These are phyloP conservation scores for Ptychoptera albimana DNA, from an alignment of 2,888 invertebrate genomes.

Conservation along the genomic window DNA sequence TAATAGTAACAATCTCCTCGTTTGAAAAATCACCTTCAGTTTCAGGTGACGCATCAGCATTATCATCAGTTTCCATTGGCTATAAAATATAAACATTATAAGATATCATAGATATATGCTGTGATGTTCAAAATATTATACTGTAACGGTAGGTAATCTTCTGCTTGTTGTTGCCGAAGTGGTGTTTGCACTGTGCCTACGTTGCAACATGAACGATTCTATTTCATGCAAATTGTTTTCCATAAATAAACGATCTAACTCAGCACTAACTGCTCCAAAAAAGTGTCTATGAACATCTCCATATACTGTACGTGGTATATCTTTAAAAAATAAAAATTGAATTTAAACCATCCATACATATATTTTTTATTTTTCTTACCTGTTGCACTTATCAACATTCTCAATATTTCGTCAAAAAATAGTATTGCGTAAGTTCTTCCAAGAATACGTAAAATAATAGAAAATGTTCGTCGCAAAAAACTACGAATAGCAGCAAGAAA, in stretches of 20 bases:
- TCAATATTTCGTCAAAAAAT: slow-evolving; percentile 24
- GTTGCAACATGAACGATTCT: too few species aligned
- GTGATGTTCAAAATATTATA: too few species aligned
- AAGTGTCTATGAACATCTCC: too few species aligned
- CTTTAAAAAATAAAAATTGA: too few species aligned
- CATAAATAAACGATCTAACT: too few species aligned
- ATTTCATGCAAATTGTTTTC: too few species aligned
- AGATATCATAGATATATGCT: too few species aligned
- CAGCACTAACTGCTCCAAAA: too few species aligned
- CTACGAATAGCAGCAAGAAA: slow-evolving; percentile 20
- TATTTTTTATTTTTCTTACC: slow-evolving; percentile 13
- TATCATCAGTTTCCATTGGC: slow-evolving; percentile 37
- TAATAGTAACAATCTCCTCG: slow-evolving; percentile 3
- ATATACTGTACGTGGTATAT: too few species aligned
- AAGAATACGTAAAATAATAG: slow-evolving; percentile 24
- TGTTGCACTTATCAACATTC: slow-evolving; percentile 9
- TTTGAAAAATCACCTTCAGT: slow-evolving; percentile 2
- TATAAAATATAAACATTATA: slow-evolving; percentile 8
- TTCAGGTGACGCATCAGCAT: slow-evolving; percentile 15
- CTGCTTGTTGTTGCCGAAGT: not conserved
- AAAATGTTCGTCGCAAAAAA: slow-evolving; percentile 23
- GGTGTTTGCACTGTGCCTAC: not conserved
- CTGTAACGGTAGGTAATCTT: not conserved
- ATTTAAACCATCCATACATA: slow-evolving; percentile 8
- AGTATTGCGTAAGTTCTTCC: slow-evolving; percentile 23